Evolutionary conservation across 1,140 invertebrate species (phyloP).

Genomic region (Drosophila willistoni): DNA sequence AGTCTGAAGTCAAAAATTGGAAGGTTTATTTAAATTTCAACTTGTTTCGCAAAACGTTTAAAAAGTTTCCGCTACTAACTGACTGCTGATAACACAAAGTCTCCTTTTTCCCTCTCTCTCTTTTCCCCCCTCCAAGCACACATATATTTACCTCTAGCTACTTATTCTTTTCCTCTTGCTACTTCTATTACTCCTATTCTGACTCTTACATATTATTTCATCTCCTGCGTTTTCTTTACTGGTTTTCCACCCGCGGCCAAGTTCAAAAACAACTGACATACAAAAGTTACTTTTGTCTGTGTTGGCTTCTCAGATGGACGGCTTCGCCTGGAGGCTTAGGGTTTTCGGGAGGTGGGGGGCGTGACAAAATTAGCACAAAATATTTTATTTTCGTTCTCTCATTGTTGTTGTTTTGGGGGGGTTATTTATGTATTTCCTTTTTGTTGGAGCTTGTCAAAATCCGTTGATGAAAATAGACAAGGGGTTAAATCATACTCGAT

Average conservation of each 20-base stretch:
- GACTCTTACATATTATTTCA: constrained; percentile 19
- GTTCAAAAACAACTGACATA: constrained; percentile 70
- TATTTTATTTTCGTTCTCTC: constrained; percentile 49
- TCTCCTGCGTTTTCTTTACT: constrained; percentile 20
- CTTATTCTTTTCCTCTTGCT: constrained; percentile 1
- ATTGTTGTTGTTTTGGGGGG: not conserved
- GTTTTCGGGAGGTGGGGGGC: not conserved
- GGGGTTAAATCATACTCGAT: not conserved
- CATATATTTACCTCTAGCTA: not conserved
- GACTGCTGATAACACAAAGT: constrained; percentile 78
- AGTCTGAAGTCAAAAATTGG: constrained; percentile 65
- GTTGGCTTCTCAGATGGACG: constrained; percentile 19
- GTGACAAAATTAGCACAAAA: constrained; percentile 77
- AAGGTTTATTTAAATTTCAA: constrained; percentile 81
- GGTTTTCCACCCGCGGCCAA: constrained; percentile 48
- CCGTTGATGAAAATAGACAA: constrained; percentile 21
- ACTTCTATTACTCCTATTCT: constrained; percentile 3
- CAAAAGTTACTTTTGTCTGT: constrained; percentile 63
- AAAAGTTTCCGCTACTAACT: constrained; percentile 79
- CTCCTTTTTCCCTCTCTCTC: not conserved
- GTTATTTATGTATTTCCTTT: not conserved
- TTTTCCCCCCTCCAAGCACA: not conserved
- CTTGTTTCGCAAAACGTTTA: constrained; percentile 80
- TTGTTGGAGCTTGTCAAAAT: constrained; percentile 27
- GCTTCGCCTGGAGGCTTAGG: constrained; percentile 9